Evolutionary conservation across 2,797 vertebrate species (phyloP), one percentile per base, ranked within the genome.

Genomic region (Saxicola maurus): DNA sequence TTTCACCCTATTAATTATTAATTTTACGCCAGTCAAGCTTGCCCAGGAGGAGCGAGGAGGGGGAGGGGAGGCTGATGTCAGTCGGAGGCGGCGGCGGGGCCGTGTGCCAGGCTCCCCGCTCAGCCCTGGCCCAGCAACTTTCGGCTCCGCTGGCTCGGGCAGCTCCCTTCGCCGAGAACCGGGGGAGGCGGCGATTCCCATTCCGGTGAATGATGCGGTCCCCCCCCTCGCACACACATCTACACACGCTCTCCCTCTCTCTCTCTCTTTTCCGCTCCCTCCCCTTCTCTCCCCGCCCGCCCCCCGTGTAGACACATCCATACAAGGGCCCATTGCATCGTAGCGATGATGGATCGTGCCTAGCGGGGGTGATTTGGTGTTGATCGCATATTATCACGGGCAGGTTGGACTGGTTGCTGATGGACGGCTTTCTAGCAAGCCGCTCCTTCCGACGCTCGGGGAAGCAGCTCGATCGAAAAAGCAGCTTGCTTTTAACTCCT

Each of bases 331-430:
- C 91, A 95, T 94, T 65, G 96, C 96, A 93, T 89, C 91, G 96
- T 96, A 79, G 95, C 89, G 96, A 97, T 97, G 97, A 97, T 97
- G 97, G 97, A 97, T 97, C 96, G 96, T 96, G 97, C 97, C 97
- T 97, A 94, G 97, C 96, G 96, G 97, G 97, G 97, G 97, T 97
- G 97, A 97, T 98, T 97, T 97, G 97, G 97, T 97, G 98, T 97
- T 98, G 98, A 98, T 98, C 96, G 97, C 97, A 97, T 97, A 98
- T 98, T 97, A 98, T 97, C 97, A 97, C 97, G 97, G 97, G 97
- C 97, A 97, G 97, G 96, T 97, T 96, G 96, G 97, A 96, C 97
- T 97, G 96, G 96, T 95, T 96, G 97, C 96, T 98, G 97, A 98
- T 97, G 97, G 97, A 97, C 97, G 97, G 97, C 97, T 97, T 96